Percentiles rank a stretch among this genome's conserved stretches.
These are phyloP conservation scores for Aptenodytes patagonicus DNA, from an alignment of 2,113 vertebrate species.

Conservation along the genomic window DNA sequence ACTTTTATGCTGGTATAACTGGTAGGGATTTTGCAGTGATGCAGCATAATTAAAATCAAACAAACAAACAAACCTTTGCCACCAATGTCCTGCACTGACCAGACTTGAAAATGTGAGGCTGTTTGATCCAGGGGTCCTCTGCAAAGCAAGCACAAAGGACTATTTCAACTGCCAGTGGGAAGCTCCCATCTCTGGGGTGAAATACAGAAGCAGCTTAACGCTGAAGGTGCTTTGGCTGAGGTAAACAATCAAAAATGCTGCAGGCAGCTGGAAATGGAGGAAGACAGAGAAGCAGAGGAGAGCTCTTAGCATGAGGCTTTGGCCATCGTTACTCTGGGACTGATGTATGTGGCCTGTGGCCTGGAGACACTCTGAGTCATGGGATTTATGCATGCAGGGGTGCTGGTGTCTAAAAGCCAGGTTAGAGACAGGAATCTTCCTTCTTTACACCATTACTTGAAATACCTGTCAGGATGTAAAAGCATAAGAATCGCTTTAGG, in stretches of 20 bases:
- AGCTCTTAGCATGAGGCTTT: neutral
- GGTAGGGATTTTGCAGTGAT: neutral
- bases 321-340: accelerated
- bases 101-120: neutral
- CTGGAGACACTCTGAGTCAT: accelerated
- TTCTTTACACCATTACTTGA: neutral
- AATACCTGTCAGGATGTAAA: neutral
- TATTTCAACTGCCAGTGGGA: neutral
- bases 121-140: neutral
- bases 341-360: too few species aligned
- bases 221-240: neutral
- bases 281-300: neutral
- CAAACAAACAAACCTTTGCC: neutral
- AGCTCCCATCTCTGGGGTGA: neutral
- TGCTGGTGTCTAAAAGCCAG: neutral
- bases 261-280: neutral
- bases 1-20: neutral
- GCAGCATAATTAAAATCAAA: neutral
- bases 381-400: neutral
- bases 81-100: neutral
- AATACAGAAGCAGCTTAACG: neutral
- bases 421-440: neutral
- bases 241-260: neutral
- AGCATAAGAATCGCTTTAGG: neutral
- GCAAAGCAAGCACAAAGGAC: neutral